Percentiles rank a stretch among this genome's conserved stretches.
phyloP scores from a whole-genome alignment of 2,888 invertebrate species.

The Leptinotarsa juncta region DNA sequence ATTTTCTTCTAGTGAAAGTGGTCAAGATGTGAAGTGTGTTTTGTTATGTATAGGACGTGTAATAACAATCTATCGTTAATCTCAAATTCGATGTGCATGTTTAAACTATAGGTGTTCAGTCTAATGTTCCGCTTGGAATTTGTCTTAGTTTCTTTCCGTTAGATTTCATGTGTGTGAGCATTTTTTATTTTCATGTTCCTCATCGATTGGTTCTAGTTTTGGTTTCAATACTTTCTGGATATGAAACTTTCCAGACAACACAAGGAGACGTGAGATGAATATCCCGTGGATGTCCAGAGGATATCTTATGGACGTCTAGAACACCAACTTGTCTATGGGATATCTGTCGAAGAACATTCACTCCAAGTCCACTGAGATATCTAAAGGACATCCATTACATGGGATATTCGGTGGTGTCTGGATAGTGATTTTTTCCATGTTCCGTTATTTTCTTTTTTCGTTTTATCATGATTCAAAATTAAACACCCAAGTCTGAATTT shows the following conservation, averaged over 20 bases:
- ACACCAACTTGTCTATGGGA: too few species aligned
- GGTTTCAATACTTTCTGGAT: conserved; percentile 35
- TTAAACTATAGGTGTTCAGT: conserved; percentile 39
- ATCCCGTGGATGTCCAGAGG: too few species aligned
- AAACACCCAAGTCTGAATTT: conserved; percentile 39
- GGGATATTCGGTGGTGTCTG: too few species aligned
- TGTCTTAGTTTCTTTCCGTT: conserved; percentile 37
- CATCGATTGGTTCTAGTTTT: conserved; percentile 37
- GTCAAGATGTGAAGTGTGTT: conserved; percentile 20
- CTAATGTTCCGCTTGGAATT: conserved; percentile 35
- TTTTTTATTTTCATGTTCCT: conserved; percentile 28
- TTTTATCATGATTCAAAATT: conserved; percentile 28
- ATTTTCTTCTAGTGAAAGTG: conserved; percentile 16
- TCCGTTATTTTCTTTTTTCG: conserved; percentile 19
- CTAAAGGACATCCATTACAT: too few species aligned
- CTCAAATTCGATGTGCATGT: conserved; percentile 41
- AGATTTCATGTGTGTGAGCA: conserved; percentile 19
- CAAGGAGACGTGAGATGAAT: too few species aligned
- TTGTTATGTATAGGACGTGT: conserved; percentile 18
- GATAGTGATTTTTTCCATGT: conserved; percentile 25
- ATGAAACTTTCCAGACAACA: conserved; percentile 24
- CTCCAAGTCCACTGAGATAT: too few species aligned
- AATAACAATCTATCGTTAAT: conserved; percentile 46
- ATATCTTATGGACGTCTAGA: too few species aligned
- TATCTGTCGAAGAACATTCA: too few species aligned